A percentile compares a stretch with the other conserved stretches of the same genome.
phyloP scores from a whole-genome alignment of 2,888 invertebrate genomes.

The Cheilosia urbana region DNA sequence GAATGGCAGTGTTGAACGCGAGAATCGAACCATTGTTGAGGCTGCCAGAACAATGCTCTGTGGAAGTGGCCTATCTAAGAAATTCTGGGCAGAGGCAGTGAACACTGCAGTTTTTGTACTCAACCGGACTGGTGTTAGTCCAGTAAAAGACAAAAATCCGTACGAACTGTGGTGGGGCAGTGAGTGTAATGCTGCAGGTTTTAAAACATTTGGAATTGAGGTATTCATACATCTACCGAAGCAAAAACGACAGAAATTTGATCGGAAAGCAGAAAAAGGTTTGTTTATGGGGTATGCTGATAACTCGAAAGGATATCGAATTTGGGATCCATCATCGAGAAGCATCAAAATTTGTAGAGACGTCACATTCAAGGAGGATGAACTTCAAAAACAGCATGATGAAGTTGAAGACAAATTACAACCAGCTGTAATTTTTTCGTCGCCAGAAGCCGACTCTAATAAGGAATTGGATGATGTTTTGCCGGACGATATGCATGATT shows the following conservation, averaged over 20 bases:
- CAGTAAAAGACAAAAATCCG: no score
- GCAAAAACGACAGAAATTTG: conserved; percentile 78
- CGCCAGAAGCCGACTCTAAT: not conserved
- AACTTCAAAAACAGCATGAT: not conserved
- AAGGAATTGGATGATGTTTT: not conserved
- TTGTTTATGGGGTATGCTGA: conserved; percentile 79
- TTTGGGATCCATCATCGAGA: conserved; percentile 48
- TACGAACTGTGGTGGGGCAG: conserved; percentile 79
- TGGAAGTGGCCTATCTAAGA: conserved; percentile 65
- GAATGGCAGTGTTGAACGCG: conserved; percentile 64
- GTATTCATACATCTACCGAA: conserved; percentile 79
- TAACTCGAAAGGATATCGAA: conserved; percentile 77
- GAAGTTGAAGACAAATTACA: not conserved
- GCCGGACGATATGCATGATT: not conserved
- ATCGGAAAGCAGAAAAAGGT: conserved; percentile 76
- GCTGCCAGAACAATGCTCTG: conserved; percentile 62
- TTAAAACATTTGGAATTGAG: conserved; percentile 79
- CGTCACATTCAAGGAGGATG: conserved; percentile 40
- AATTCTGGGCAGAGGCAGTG: conserved; percentile 81
- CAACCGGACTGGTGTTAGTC: conserved; percentile 65
- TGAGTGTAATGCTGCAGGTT: conserved; percentile 3
- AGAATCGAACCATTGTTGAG: conserved; percentile 72
- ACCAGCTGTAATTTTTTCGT: not conserved
- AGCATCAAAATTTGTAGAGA: conserved; percentile 42
- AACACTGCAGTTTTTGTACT: conserved; percentile 76